phyloP scores from a whole-genome alignment of 2,797 vertebrate species.

The Cuculus canorus region DNA sequence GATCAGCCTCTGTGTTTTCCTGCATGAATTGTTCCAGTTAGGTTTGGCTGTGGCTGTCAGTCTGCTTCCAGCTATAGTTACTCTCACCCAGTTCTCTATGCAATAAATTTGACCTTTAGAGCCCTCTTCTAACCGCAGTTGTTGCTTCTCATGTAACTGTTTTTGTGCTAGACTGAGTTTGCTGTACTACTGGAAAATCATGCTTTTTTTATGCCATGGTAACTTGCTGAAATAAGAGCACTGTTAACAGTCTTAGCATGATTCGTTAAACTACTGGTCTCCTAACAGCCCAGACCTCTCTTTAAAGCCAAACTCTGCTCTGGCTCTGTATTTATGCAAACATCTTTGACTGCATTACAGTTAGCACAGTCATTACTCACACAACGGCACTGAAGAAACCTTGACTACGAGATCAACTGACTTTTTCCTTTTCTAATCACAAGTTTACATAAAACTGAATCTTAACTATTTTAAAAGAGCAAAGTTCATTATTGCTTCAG shows the following conservation, averaged over 20 bases:
- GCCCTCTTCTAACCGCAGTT: constrained; percentile 14
- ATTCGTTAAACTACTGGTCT: constrained; percentile 52
- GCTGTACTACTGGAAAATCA: background rate
- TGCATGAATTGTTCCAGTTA: background rate
- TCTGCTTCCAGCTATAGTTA: constrained; percentile 20
- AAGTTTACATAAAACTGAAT: constrained; percentile 27
- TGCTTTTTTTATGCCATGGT: background rate
- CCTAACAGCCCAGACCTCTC: constrained; percentile 43
- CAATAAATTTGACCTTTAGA: constrained; percentile 53
- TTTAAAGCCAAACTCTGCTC: constrained; percentile 45
- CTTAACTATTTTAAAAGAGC: constrained; percentile 29
- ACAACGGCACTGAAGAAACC: constrained; percentile 23
- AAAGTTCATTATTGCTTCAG: constrained; percentile 33
- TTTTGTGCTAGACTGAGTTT: constrained; percentile 11
- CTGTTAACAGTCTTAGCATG: constrained; percentile 14
- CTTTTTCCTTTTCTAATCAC: background rate
- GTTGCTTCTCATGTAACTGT: background rate
- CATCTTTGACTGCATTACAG: constrained; percentile 47
- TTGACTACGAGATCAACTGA: background rate
- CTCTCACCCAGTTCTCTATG: constrained; percentile 17
- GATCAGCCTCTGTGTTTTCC: background rate
- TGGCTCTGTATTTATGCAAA: constrained; percentile 55
- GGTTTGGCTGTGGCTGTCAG: background rate
- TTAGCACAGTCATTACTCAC: constrained; percentile 40
- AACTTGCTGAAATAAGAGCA: constrained; percentile 27